Evolutionary conservation across 2,797 vertebrate genomes (phyloP).

Genomic region (Hydrophis major): DNA sequence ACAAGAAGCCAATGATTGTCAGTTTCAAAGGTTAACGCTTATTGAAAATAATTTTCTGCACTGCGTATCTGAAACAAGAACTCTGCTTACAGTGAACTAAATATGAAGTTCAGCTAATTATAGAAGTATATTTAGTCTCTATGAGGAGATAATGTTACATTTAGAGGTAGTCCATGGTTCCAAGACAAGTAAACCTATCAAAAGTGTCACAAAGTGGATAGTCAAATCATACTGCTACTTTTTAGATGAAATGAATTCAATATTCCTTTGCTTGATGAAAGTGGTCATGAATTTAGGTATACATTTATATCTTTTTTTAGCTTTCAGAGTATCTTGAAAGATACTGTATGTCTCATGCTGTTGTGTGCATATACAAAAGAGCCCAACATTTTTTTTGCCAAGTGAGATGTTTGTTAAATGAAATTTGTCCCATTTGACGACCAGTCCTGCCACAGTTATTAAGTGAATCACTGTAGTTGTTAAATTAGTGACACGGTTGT

Average conservation of each 20-base stretch:
- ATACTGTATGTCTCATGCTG: neutral
- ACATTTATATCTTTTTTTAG: neutral
- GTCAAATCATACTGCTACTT: constrained; percentile 8
- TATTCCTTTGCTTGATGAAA: neutral
- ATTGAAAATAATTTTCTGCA: neutral
- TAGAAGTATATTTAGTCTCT: constrained; percentile 46
- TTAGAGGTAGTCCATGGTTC: neutral
- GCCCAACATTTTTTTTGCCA: too few species aligned
- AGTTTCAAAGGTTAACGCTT: neutral
- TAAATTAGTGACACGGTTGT: too few species aligned
- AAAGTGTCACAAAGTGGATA: constrained; percentile 24
- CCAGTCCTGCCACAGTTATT: too few species aligned
- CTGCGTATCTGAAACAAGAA: constrained; percentile 43
- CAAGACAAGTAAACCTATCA: constrained; percentile 2
- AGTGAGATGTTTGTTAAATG: too few species aligned
- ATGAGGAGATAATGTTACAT: constrained; percentile 37
- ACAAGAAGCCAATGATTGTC: neutral
- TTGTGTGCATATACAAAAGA: too few species aligned
- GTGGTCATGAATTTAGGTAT: neutral
- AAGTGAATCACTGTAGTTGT: too few species aligned
- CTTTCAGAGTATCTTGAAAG: neutral
- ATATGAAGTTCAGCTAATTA: constrained; percentile 56
- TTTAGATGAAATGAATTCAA: neutral
- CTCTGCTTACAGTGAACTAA: constrained; percentile 1
- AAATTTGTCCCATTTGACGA: too few species aligned